Evolutionary conservation across 2,113 vertebrate genomes (phyloP).

Genomic region (Gymnogyps californianus): DNA sequence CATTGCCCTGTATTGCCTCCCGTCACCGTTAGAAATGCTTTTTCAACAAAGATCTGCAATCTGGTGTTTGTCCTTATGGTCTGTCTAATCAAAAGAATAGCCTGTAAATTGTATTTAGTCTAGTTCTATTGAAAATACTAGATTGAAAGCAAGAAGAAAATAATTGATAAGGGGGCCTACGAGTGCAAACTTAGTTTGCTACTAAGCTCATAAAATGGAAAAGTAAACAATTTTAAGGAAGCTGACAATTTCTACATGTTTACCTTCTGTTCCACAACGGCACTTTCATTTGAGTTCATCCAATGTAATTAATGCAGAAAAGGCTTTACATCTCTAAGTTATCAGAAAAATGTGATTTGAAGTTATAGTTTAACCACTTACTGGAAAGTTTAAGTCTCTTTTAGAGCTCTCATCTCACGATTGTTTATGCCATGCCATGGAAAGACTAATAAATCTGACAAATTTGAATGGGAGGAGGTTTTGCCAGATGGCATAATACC

Average conservation of each 20-base stretch:
- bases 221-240: neutral
- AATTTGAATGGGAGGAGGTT: neutral
- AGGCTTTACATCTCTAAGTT: neutral
- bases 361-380: neutral
- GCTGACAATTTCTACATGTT: neutral
- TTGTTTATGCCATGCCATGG: neutral
- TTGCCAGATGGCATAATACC: neutral
- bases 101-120: neutral
- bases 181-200: neutral
- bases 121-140: neutral
- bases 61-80: neutral
- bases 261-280: neutral
- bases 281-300: neutral
- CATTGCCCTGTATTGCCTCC: neutral
- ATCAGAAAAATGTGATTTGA: neutral
- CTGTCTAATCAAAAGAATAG: neutral
- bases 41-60: neutral
- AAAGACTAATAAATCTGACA: neutral
- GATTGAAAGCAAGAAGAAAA: neutral
- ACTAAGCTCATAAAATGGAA: neutral
- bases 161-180: neutral
- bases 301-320: neutral
- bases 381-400: neutral
- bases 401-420: neutral
- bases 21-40: neutral